phyloP scores from a whole-genome alignment of 2,888 invertebrate genomes.

The Heliconius ethilla region DNA sequence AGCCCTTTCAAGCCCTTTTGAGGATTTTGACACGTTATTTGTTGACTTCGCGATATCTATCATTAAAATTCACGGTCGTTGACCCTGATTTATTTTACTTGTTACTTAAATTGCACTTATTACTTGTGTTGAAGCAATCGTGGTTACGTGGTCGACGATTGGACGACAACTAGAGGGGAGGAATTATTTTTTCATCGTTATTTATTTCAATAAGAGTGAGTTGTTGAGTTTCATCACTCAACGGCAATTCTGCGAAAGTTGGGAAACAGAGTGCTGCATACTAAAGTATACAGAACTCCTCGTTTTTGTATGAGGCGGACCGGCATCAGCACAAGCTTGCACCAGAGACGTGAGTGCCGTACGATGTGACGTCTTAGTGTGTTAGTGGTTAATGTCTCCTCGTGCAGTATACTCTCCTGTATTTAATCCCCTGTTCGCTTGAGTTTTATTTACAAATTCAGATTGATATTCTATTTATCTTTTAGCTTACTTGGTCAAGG shows the following conservation, averaged over 20 bases:
- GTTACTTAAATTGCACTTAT: constrained; percentile 1
- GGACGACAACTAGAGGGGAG: background rate
- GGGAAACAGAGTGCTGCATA: too few relatives aligned
- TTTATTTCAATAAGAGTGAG: too few relatives aligned
- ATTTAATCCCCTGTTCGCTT: too few relatives aligned
- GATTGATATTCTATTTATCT: too few relatives aligned
- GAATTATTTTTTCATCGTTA: too few relatives aligned
- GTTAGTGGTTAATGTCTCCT: background rate
- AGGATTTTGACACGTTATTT: constrained; percentile 73
- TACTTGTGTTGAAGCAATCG: background rate
- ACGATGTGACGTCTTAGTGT: background rate
- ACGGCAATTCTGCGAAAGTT: too few relatives aligned
- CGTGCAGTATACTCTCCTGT: background rate
- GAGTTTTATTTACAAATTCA: too few relatives aligned
- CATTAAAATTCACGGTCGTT: constrained; percentile 35
- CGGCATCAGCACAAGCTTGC: constrained; percentile 62
- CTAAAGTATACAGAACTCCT: constrained; percentile 47
- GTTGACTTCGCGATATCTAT: constrained; percentile 58
- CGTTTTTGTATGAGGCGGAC: constrained; percentile 66
- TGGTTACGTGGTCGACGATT: background rate
- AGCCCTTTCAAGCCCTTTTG: constrained; percentile 59
- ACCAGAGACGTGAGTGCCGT: constrained; percentile 53
- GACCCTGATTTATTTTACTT: constrained; percentile 10
- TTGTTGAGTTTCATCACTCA: too few relatives aligned
- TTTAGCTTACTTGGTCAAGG: too few relatives aligned